Conservation (phyloP, 1,140 invertebrate genomes). For the Asobara japonica region DNA sequence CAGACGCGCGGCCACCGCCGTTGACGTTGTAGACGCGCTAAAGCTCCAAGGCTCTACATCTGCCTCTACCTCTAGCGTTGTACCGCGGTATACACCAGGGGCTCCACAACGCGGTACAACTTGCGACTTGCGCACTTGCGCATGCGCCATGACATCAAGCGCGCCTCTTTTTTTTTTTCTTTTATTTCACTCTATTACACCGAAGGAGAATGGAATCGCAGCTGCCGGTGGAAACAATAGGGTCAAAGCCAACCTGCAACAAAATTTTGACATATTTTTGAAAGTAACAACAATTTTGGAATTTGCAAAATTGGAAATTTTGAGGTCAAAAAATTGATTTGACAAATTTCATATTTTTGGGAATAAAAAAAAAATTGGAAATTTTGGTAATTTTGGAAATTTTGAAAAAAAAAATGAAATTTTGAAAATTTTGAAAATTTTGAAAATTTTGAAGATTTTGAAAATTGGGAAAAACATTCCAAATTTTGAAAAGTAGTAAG, state of each 20-base stretch:
- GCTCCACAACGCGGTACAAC: neutral
- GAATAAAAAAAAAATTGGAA: too few relatives aligned
- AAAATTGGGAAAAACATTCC: too few relatives aligned
- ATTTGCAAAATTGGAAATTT: too few relatives aligned
- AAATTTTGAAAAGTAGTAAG: too few relatives aligned
- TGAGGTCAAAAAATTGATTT: too few relatives aligned
- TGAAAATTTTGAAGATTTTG: too few relatives aligned
- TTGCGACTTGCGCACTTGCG: neutral
- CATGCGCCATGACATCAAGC: neutral
- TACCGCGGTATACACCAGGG: constrained; percentile 9
- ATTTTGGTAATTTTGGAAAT: too few relatives aligned
- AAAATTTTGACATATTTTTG: constrained; percentile 10
- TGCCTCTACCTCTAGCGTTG: neutral
- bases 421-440: too few relatives aligned
- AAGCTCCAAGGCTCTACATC: neutral
- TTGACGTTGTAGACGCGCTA: neutral
- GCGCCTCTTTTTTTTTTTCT: neutral
- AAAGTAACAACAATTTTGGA: too few relatives aligned
- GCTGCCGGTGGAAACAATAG: constrained; percentile 38
- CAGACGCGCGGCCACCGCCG: constrained; percentile 64
- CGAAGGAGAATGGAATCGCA: neutral
- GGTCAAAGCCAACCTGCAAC: constrained; percentile 47
- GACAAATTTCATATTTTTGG: too few relatives aligned
- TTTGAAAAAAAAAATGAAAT: too few relatives aligned
- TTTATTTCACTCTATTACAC: neutral